Conservation (phyloP, 2,113 vertebrate species). For the Melierax canorus region DNA sequence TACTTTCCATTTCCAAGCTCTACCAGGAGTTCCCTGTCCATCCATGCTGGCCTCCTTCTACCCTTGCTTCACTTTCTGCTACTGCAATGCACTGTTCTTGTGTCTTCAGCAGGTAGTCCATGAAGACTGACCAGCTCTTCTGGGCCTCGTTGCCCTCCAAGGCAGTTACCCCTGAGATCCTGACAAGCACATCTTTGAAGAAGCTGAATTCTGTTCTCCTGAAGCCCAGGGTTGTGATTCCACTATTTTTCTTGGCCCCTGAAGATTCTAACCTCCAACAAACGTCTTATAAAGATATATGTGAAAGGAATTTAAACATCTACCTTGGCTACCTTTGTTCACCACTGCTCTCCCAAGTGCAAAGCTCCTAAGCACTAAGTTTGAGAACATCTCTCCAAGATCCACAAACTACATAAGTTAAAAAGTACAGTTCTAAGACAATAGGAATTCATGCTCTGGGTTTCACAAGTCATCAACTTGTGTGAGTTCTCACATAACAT, state of each 20-base stretch:
- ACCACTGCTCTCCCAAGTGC: neutral
- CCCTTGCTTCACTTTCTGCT: neutral
- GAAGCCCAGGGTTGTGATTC: neutral
- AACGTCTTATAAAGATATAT: neutral
- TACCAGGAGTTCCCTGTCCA: neutral
- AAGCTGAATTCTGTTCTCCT: neutral
- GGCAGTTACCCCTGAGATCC: neutral
- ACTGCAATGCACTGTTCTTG: too few relatives aligned
- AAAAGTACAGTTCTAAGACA: neutral
- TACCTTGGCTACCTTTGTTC: neutral
- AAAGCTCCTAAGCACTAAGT: neutral
- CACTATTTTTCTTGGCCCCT: neutral
- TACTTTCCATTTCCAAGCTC: neutral
- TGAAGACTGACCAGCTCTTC: neutral
- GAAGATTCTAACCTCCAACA: neutral
- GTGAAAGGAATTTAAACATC: neutral
- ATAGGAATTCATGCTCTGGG: neutral
- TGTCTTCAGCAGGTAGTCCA: neutral
- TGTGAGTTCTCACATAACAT: neutral
- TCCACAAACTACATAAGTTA: neutral
- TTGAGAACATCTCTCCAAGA: neutral
- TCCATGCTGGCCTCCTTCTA: neutral
- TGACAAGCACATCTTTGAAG: neutral
- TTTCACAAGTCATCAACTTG: neutral
- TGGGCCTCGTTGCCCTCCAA: neutral